Evolutionary conservation across 1,140 invertebrate species (phyloP), one percentile per base, ranked within the genome.

Genomic region (Octopus bimaculoides): DNA sequence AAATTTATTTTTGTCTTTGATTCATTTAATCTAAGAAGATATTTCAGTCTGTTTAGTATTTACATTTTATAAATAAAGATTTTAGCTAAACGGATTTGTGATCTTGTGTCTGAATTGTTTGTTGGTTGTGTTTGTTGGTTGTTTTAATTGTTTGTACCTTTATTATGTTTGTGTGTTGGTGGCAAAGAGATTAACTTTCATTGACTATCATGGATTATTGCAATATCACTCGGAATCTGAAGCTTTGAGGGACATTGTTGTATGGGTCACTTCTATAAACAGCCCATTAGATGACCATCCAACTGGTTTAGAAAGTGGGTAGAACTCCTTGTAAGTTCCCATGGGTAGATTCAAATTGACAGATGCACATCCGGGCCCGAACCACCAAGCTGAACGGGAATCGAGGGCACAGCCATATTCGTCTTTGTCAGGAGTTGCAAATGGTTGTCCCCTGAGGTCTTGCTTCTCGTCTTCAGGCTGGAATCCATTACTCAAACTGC

Each of bases 271-370:
- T 17, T 61, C 56, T 12, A 17, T 61, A 61, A 61, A 12, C 17
- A 61, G 4, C 1, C 56, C 56, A 61, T 61, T 61, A 17, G 17
- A 61, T 74, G 73, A 20, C 73, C 73, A 74, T 9, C 73, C 20
- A 20, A 74, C n/a, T 74, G 73, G 73, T 52, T 10, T 9, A 74
- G 73, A 74, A 9, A 74, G 20, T 74, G 73, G 73, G 73, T 74
- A 74, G 73, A 74, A 74, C 41, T 74, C 10, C 73, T 74, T 74
- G 73, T 3, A 74, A 9, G 41, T 20, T 9, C 73, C 73, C 73
- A 52, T 74, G 17, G 73, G 73, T 52, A 74, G 9, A 74, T 74
- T 74, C 20, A 74, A 26, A 52, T 74, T 74, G 73, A 74, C 17
- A 20, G 73, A n/a, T 3, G 73, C 73, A 74, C 73, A 74, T 10